These are phyloP conservation scores for Ophiothrix spiculata DNA, from an alignment of 35 echinoderm and acorn worm genomes.

Conservation along the genomic window DNA sequence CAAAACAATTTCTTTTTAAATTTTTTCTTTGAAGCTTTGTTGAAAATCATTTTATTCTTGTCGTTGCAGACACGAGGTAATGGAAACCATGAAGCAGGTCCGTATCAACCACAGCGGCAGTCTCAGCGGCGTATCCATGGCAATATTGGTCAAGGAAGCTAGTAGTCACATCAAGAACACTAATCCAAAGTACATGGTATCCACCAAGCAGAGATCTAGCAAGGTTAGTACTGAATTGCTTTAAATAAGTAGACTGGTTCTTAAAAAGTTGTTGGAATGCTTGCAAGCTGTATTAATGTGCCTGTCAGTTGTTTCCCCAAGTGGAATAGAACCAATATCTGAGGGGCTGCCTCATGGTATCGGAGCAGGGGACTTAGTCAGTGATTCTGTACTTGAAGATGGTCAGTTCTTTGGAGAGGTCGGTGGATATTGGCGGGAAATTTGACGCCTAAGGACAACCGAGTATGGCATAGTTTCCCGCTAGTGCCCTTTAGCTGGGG, in stretches of 20 bases:
- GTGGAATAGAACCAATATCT: background rate
- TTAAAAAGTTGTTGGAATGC: too few species aligned
- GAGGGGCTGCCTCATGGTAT: background rate
- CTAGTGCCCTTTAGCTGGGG: too few species aligned
- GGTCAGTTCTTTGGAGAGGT: background rate
- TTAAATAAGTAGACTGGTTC: too few species aligned
- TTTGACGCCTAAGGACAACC: too few species aligned
- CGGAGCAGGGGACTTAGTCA: background rate
- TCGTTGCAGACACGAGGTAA: constrained; percentile 39
- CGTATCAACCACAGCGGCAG: constrained; percentile 52
- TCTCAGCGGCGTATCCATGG: constrained; percentile 45
- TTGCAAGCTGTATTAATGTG: background rate
- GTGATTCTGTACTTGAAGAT: background rate
- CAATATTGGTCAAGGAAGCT: constrained; percentile 25
- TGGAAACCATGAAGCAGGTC: constrained; percentile 51
- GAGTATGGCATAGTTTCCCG: too few species aligned
- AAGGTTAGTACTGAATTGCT: background rate
- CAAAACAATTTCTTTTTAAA: too few species aligned
- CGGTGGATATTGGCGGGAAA: too few species aligned
- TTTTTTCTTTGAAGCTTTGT: too few species aligned
- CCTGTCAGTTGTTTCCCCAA: too few species aligned
- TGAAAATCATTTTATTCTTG: too few species aligned
- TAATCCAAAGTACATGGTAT: background rate
- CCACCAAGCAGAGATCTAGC: background rate
- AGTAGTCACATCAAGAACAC: constrained; percentile 19